Conservation (phyloP, 2,113 vertebrate genomes). For the Menura novaehollandiae region DNA sequence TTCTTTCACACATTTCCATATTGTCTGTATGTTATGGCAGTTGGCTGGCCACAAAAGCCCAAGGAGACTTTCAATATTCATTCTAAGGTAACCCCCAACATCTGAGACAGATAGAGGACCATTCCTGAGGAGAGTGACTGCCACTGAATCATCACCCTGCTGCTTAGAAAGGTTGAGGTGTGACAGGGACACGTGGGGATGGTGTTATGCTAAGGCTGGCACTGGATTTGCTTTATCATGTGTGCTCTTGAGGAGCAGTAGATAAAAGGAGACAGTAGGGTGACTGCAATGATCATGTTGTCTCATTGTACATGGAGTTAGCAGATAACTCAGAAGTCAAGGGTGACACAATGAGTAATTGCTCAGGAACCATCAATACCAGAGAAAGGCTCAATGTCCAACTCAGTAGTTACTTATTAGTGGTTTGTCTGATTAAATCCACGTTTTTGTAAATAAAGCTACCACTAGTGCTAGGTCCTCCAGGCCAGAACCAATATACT, state of each 20-base stretch:
- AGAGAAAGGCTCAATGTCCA: constrained; percentile 40
- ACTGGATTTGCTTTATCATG: background rate
- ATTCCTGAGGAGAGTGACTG: background rate
- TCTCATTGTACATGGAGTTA: background rate
- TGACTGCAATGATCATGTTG: background rate
- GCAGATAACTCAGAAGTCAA: background rate
- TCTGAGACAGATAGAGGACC: background rate
- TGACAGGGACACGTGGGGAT: background rate
- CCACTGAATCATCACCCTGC: background rate
- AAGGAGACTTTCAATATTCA: background rate
- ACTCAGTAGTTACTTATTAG: constrained; percentile 63
- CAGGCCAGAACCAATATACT: background rate
- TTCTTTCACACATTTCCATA: background rate
- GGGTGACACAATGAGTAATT: background rate
- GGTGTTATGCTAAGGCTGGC: background rate
- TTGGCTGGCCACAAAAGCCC: background rate
- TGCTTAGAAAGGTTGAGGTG: background rate
- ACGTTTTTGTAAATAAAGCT: background rate
- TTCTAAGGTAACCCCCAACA: background rate
- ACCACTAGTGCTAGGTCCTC: background rate
- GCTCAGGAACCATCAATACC: background rate
- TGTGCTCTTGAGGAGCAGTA: background rate
- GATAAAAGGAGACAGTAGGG: background rate
- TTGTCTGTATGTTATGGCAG: background rate
- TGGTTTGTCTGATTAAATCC: background rate